Conservation (phyloP, 2,888 invertebrate species). For the Idaea biselata region DNA sequence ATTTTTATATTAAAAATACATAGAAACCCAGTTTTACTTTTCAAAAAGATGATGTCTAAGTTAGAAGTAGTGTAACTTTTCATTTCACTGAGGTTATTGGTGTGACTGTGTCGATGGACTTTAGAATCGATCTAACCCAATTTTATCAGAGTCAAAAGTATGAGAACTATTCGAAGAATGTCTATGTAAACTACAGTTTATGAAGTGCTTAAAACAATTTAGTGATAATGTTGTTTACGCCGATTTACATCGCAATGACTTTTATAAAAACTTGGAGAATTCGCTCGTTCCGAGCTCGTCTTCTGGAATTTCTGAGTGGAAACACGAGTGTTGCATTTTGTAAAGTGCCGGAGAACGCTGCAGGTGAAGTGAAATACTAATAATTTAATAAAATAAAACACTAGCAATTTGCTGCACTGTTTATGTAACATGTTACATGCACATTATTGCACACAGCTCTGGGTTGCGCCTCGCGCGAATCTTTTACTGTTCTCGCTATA, state of each 20-base stretch:
- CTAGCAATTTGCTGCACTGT: constrained; percentile 4
- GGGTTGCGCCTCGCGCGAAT: background rate
- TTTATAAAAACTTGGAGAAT: constrained; percentile 90
- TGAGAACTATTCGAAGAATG: background rate
- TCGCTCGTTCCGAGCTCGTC: constrained; percentile 84
- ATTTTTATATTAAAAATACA: background rate
- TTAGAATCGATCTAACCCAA: constrained; percentile 71
- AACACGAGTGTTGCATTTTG: constrained; percentile 82
- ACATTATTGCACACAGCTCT: background rate
- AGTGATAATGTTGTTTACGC: constrained; percentile 85
- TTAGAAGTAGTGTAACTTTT: background rate
- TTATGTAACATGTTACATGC: constrained; percentile 14
- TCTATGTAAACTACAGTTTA: constrained; percentile 11
- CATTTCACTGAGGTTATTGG: background rate
- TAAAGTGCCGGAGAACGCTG: constrained; percentile 78
- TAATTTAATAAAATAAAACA: background rate
- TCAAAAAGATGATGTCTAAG: background rate
- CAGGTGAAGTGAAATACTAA: constrained; percentile 44
- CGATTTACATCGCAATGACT: constrained; percentile 92
- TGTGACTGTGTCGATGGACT: constrained; percentile 50
- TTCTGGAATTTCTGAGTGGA: constrained; percentile 81
- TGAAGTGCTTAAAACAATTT: constrained; percentile 12
- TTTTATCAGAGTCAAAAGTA: constrained; percentile 14
- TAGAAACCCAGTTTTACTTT: background rate
- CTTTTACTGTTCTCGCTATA: too few relatives aligned